Conservation (phyloP, 2,113 vertebrate genomes). For the Pluvianellus socialis region DNA sequence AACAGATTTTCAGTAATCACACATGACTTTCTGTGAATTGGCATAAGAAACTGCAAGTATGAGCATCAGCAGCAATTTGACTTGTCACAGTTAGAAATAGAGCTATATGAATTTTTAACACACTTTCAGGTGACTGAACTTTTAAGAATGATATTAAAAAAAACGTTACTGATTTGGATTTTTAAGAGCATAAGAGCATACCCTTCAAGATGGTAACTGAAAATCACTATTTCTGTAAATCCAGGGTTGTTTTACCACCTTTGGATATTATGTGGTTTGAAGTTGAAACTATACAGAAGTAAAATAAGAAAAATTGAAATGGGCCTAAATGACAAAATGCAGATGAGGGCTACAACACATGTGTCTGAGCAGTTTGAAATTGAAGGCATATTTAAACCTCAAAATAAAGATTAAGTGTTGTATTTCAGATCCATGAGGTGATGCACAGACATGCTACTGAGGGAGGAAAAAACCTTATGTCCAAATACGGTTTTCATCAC, state of each 20-base stretch:
- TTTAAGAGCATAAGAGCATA: neutral
- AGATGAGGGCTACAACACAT: neutral
- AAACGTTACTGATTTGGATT: neutral
- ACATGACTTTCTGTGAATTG: accelerated
- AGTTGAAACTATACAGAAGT: neutral
- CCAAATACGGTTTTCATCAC: neutral
- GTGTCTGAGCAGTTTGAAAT: neutral
- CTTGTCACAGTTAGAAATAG: neutral
- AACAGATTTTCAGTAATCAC: conserved; percentile 4
- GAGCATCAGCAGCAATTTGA: neutral
- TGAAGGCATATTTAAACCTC: neutral
- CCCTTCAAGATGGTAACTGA: neutral
- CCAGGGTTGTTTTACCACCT: neutral
- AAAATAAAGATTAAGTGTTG: neutral
- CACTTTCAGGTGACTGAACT: neutral
- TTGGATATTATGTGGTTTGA: neutral
- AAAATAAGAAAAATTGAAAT: neutral
- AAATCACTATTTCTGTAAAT: neutral
- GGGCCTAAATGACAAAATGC: neutral
- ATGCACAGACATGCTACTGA: neutral
- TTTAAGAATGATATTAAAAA: neutral
- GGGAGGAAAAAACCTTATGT: neutral
- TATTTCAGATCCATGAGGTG: neutral
- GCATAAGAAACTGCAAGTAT: neutral
- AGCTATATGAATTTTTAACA: neutral